phyloP scores from a whole-genome alignment of 2,113 vertebrate genomes.

The Petromus typicus region DNA sequence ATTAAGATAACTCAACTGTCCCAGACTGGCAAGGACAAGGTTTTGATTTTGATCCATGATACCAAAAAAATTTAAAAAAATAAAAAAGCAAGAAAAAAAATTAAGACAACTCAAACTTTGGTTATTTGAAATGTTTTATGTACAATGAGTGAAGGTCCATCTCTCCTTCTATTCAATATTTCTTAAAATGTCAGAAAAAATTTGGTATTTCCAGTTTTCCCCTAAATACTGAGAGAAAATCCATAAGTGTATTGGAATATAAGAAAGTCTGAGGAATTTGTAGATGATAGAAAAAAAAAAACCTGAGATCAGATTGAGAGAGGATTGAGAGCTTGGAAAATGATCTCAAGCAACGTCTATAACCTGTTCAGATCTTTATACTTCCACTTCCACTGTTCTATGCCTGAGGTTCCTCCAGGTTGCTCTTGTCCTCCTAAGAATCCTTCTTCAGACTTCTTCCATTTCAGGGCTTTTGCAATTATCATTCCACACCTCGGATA shows the following conservation, averaged over 20 bases:
- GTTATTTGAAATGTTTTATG: neutral
- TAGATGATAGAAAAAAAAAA: conserved; percentile 29
- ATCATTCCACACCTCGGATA: neutral
- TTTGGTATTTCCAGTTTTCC: neutral
- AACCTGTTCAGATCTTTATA: neutral
- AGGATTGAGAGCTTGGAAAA: neutral
- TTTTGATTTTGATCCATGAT: too few species aligned
- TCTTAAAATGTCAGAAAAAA: conserved; percentile 15
- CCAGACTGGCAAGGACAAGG: too few species aligned
- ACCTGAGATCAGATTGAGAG: neutral
- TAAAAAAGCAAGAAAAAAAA: neutral
- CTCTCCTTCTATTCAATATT: neutral
- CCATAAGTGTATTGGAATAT: neutral
- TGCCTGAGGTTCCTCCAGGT: neutral
- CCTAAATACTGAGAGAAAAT: neutral
- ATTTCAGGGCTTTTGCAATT: neutral
- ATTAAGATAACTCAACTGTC: neutral
- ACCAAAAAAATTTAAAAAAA: too few species aligned
- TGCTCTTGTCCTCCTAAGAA: neutral
- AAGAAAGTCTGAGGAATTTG: neutral
- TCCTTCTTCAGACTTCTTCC: neutral
- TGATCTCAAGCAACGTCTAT: neutral
- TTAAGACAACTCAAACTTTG: neutral
- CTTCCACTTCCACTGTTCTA: neutral
- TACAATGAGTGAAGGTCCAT: neutral